Conservation (phyloP, 2,113 vertebrate genomes). For the Pelmatolapia mariae region DNA sequence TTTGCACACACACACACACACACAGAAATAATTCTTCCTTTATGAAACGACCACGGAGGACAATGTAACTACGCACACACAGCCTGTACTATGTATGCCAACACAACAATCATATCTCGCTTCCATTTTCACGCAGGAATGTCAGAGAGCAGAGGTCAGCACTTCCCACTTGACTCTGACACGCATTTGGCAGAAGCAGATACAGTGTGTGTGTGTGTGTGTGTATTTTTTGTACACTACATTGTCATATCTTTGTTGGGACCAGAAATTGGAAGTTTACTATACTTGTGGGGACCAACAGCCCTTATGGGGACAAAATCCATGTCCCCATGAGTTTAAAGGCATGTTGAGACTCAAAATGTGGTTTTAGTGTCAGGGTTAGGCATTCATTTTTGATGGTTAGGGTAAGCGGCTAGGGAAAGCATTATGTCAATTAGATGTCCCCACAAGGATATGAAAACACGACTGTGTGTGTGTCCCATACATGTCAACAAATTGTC, state of each 20-base stretch:
- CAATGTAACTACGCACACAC: neutral
- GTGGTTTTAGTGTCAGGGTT: neutral
- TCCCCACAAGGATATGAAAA: neutral
- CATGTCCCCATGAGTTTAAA: neutral
- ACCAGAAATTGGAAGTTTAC: neutral
- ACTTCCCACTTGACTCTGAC: constrained; percentile 31
- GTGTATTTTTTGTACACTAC: neutral
- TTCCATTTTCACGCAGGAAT: constrained; percentile 45
- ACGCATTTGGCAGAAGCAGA: constrained; percentile 24
- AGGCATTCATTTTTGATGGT: neutral
- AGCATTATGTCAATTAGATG: neutral
- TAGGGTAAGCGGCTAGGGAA: neutral
- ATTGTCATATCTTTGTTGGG: neutral
- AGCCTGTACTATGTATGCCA: neutral
- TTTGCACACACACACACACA: neutral
- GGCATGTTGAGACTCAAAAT: neutral
- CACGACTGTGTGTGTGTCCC: neutral
- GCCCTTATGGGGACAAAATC: neutral
- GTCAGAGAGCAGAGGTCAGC: constrained; percentile 28
- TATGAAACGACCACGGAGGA: neutral
- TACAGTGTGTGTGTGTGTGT: neutral
- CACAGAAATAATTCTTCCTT: neutral
- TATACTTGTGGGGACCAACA: neutral
- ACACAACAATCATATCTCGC: neutral
- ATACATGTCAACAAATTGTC: neutral